phyloP scores from a whole-genome alignment of 2,113 vertebrate genomes.

The Jacana jacana region DNA sequence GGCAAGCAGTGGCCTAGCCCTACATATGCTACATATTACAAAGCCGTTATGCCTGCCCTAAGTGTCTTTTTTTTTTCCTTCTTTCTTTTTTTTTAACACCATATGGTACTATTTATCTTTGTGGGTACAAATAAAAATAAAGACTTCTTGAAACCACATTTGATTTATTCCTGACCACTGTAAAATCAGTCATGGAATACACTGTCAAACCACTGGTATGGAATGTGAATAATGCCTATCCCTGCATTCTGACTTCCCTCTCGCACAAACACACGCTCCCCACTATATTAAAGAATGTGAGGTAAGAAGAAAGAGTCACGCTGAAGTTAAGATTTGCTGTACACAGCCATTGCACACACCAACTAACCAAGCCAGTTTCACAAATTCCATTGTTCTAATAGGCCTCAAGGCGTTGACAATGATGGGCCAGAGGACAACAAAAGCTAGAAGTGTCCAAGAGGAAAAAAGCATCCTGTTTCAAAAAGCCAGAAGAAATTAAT shows the following conservation, averaged over 20 bases:
- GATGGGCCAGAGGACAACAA: neutral
- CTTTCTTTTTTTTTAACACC: neutral
- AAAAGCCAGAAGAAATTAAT: neutral
- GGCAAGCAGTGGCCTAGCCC: neutral
- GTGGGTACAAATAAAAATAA: slow-evolving; percentile 62
- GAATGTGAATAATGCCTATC: slow-evolving; percentile 39
- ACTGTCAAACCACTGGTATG: slow-evolving; percentile 61
- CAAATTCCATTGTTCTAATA: neutral
- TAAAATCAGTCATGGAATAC: slow-evolving; percentile 63
- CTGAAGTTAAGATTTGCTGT: neutral
- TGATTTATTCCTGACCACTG: slow-evolving; percentile 62
- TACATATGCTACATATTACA: slow-evolving; percentile 50
- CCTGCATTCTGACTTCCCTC: neutral
- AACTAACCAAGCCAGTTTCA: neutral
- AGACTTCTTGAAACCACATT: slow-evolving; percentile 56
- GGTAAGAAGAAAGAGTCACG: neutral
- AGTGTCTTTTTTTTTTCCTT: neutral
- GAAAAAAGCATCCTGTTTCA: neutral
- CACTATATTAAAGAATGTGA: neutral
- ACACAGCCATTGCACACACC: neutral
- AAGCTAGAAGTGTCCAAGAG: neutral
- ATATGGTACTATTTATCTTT: slow-evolving; percentile 57
- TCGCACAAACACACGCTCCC: neutral
- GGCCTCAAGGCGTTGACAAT: neutral
- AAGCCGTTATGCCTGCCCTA: slow-evolving; percentile 12